A percentile compares a stretch with the other conserved stretches of the same genome.
Evolutionary conservation across 2,113 vertebrate species (phyloP).

Genomic region (Amia ocellicauda): DNA sequence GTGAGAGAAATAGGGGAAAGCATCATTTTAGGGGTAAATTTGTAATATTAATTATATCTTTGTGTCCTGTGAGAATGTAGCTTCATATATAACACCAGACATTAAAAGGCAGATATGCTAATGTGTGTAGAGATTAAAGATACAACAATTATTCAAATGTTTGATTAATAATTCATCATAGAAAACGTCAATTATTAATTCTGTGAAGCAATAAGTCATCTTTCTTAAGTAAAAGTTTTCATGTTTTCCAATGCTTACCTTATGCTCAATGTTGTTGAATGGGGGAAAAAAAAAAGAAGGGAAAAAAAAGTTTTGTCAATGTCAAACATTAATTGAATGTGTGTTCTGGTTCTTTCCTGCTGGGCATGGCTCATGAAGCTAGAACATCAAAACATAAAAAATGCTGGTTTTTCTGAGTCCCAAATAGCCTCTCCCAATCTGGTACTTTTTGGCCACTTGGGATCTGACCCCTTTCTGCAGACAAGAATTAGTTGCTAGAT

Average conservation of each 20-base stretch:
- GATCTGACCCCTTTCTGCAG: conserved; percentile 42
- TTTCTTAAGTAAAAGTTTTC: conserved; percentile 63
- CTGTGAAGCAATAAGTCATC: conserved; percentile 78
- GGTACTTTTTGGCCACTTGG: conserved; percentile 26
- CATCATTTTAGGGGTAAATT: conserved; percentile 31
- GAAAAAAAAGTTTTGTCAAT: conserved; percentile 12
- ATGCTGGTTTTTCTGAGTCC: conserved; percentile 25
- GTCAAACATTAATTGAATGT: conserved; percentile 33
- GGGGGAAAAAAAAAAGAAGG: neutral
- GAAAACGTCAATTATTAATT: conserved; percentile 95
- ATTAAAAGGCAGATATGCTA: conserved; percentile 89
- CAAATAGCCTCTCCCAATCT: conserved; percentile 19
- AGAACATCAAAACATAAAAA: conserved; percentile 30
- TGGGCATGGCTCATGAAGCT: conserved; percentile 24
- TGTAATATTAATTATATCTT: conserved; percentile 53
- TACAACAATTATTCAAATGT: conserved; percentile 94
- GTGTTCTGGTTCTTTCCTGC: conserved; percentile 26
- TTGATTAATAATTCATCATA: conserved; percentile 96
- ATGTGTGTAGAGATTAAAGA: conserved; percentile 94
- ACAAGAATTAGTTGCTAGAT: conserved; percentile 18
- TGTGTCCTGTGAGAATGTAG: conserved; percentile 80
- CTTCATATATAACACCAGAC: conserved; percentile 76
- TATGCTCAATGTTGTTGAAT: neutral
- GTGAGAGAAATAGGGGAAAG: neutral
- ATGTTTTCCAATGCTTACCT: conserved; percentile 63